These are phyloP conservation scores for Neolamprologus sp. DNA, from an alignment of 2,113 vertebrate genomes.

Conservation along the genomic window DNA sequence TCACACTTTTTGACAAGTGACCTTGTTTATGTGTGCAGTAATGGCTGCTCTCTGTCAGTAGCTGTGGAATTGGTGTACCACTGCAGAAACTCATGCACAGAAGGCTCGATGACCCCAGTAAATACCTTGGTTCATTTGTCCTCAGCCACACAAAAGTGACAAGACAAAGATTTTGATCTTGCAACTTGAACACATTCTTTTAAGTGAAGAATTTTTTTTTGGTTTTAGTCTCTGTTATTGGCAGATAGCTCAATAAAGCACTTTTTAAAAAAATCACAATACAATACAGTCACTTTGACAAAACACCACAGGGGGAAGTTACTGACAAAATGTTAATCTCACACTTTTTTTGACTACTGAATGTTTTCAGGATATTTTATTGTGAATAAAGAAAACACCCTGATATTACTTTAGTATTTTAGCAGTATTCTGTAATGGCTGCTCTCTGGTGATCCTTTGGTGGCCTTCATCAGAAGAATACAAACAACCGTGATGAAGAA, in stretches of 20 bases:
- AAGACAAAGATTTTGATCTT: neutral
- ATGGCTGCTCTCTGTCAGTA: neutral
- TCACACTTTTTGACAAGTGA: neutral
- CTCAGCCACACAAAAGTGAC: neutral
- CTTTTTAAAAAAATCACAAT: neutral
- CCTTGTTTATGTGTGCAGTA: neutral
- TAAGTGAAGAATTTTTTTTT: neutral
- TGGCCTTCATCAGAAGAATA: neutral
- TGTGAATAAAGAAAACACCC: neutral
- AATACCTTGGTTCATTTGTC: neutral
- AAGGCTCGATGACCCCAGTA: neutral
- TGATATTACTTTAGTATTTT: neutral
- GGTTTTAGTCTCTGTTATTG: neutral
- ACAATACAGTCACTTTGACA: neutral
- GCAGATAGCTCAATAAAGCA: neutral
- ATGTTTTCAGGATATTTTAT: neutral
- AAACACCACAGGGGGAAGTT: neutral
- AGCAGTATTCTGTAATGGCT: neutral
- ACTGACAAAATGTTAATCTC: neutral
- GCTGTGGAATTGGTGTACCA: neutral
- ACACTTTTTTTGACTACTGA: accelerated
- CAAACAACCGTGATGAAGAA: neutral
- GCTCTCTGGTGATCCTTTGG: neutral
- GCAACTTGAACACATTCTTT: neutral
- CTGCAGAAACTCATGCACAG: neutral